Percentiles rank a stretch among this genome's conserved stretches.
phyloP scores from a whole-genome alignment of 2,797 vertebrate species.

The Xiphophorus birchmanni region DNA sequence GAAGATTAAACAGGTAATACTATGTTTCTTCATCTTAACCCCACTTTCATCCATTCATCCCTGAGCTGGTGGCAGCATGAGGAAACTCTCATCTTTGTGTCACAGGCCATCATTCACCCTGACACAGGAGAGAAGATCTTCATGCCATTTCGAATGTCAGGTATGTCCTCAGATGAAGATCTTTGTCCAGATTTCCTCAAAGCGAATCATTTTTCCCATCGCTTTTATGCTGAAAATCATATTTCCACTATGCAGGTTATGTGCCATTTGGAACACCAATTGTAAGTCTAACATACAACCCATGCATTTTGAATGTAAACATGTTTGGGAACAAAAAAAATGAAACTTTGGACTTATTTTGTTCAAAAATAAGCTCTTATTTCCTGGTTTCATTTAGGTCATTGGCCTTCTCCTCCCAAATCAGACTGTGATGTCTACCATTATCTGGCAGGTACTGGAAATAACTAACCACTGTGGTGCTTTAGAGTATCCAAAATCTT shows the following conservation, averaged over 20 bases:
- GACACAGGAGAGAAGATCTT: conserved; percentile 98
- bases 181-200: conserved; percentile 43
- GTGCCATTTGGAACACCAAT: conserved; percentile 98
- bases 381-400: conserved; percentile 84
- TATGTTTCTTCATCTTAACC: conserved; percentile 2
- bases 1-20: conserved; percentile 96
- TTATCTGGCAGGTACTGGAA: conserved; percentile 95
- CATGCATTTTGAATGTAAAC: conserved; percentile 39
- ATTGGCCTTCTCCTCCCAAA: conserved; percentile 96
- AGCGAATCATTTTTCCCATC: conserved; percentile 42
- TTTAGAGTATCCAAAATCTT: conserved; percentile 1
- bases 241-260: conserved; percentile 85
- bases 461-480: conserved; percentile 1
- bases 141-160: conserved; percentile 99
- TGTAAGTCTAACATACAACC: conserved; percentile 85
- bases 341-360: conserved; percentile 72
- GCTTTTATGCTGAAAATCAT: conserved; percentile 48
- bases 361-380: conserved; percentile 67
- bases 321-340: conserved; percentile 57
- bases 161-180: conserved; percentile 82
- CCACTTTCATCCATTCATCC: conserved; percentile 46
- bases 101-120: conserved; percentile 96
- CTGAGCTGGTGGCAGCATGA: conserved; percentile 54
- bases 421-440: conserved; percentile 93
- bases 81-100: conserved; percentile 72